Percentiles rank a stretch among this genome's conserved stretches.
These are phyloP conservation scores for Caenorhabditis virilis DNA, from an alignment of 2,888 invertebrate genomes.

Conservation along the genomic window DNA sequence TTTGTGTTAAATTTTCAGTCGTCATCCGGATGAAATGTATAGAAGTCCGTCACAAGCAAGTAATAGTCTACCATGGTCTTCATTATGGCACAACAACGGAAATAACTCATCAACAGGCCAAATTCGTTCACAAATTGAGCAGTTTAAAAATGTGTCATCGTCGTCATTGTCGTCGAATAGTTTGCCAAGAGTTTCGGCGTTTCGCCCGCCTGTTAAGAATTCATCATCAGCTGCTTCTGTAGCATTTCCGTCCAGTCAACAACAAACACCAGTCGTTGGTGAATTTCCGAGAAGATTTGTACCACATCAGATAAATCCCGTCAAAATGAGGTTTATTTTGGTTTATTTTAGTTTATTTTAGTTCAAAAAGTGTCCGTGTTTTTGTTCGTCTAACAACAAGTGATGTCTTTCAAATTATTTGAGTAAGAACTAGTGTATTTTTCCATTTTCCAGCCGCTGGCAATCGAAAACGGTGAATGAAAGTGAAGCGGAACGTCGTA, in stretches of 20 bases:
- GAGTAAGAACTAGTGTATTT: no score
- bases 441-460: conserved; percentile 60
- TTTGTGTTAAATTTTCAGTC: background rate
- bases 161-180: conserved; percentile 9
- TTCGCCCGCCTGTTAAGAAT: conserved; percentile 29
- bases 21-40: no score
- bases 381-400: no score
- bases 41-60: conserved; percentile 43
- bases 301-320: conserved; percentile 44
- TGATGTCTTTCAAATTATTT: no score
- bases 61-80: conserved; percentile 46
- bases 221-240: no score
- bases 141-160: conserved; percentile 25
- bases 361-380: background rate
- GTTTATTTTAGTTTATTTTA: conserved; percentile 1
- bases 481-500: conserved; percentile 64
- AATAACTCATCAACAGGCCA: conserved; percentile 29
- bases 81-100: conserved; percentile 35
- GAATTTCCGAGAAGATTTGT: conserved; percentile 45
- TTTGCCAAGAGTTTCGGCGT: conserved; percentile 40
- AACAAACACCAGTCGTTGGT: conserved; percentile 10
- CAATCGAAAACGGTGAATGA: conserved; percentile 63
- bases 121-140: conserved; percentile 24
- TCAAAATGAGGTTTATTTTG: conserved; percentile 42
- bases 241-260: no score